These are phyloP conservation scores for Portunus trituberculatus DNA, from an alignment of 1,140 invertebrate species.

Conservation along the genomic window DNA sequence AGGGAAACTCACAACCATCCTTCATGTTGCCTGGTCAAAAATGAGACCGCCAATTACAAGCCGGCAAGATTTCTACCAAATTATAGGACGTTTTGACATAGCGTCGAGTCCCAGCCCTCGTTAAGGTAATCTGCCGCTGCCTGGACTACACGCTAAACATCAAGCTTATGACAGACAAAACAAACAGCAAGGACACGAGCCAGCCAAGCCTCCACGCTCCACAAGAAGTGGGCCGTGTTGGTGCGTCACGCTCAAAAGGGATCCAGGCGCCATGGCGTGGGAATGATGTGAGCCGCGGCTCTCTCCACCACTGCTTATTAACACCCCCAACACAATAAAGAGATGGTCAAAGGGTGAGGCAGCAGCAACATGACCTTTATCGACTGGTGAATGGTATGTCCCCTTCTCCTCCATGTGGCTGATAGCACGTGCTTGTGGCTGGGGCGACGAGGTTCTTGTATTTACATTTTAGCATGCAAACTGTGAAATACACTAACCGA, in stretches of 20 bases:
- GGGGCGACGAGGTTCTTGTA: neutral
- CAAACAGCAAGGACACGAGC: neutral
- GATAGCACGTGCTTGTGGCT: neutral
- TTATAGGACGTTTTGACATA: conserved; percentile 56
- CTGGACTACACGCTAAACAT: neutral
- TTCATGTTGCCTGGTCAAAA: conserved; percentile 56
- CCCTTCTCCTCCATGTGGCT: neutral
- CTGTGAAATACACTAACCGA: too few species aligned
- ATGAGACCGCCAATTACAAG: conserved; percentile 58
- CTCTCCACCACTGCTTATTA: neutral
- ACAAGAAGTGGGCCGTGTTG: neutral
- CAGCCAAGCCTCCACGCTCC: neutral
- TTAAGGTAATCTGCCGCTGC: conserved; percentile 33
- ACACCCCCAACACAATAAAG: neutral
- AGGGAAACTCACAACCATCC: conserved; percentile 20
- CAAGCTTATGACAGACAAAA: neutral
- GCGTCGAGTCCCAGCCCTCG: conserved; percentile 2
- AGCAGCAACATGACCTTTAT: neutral
- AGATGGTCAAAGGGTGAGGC: neutral
- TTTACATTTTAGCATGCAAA: neutral
- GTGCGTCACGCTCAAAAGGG: neutral
- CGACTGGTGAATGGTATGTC: neutral
- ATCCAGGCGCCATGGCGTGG: too few species aligned
- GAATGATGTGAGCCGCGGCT: neutral
- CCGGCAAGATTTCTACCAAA: conserved; percentile 58